Evolutionary conservation across 35 echinoderm and acorn worm species (phyloP).

Genomic region (Stichopus chloronotus): DNA sequence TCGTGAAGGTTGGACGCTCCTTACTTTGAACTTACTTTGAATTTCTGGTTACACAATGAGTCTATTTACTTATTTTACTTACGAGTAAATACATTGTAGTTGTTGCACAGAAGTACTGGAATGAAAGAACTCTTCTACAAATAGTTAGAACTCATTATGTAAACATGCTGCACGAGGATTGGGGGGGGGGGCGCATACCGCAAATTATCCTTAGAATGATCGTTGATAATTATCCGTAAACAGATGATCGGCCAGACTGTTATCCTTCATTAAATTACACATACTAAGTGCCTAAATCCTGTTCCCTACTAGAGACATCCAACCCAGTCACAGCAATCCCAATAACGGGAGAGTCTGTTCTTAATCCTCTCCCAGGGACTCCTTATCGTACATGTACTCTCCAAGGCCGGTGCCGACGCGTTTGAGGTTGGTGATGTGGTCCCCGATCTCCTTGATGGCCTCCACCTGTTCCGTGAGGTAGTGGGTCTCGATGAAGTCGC

Average conservation of each 20-base stretch:
- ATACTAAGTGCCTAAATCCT: no score
- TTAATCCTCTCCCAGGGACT: slow-evolving; percentile 63
- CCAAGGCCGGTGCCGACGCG: slow-evolving; percentile 93
- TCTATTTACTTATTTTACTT: not conserved
- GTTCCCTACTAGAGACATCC: slow-evolving; percentile 17
- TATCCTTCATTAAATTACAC: not conserved
- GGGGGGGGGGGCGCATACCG: not conserved
- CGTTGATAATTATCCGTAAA: not conserved
- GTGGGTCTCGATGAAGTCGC: slow-evolving; percentile 89
- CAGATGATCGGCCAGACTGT: not conserved
- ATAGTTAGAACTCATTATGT: not conserved
- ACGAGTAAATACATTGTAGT: not conserved
- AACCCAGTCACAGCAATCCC: not conserved
- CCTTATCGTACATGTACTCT: slow-evolving; percentile 98
- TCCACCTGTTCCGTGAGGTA: slow-evolving; percentile 93
- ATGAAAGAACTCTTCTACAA: not conserved
- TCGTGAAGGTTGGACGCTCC: slow-evolving; percentile 35
- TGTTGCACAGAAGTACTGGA: not conserved
- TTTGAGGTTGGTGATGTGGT: slow-evolving; percentile 83
- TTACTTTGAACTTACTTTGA: not conserved
- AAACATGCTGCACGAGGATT: not conserved
- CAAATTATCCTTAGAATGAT: not conserved
- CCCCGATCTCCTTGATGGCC: slow-evolving; percentile 95
- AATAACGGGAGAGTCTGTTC: not conserved
- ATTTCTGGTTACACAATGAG: not conserved